Evolutionary conservation across 2,113 vertebrate genomes (phyloP).

Genomic region (Macquaria australasica): DNA sequence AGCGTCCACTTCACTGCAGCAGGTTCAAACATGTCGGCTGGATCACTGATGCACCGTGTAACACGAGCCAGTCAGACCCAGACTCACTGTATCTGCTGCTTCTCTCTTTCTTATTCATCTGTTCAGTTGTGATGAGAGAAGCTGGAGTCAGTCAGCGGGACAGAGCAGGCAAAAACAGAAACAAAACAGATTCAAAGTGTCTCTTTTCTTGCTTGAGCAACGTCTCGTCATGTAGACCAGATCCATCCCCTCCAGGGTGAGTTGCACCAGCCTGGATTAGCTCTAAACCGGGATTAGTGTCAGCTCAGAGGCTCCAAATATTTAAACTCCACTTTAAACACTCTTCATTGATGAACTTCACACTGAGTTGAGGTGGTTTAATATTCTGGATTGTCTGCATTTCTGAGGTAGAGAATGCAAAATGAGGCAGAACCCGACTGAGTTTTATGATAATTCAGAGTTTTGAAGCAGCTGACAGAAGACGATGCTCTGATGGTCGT

Average conservation of each 20-base stretch:
- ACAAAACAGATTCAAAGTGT: background rate
- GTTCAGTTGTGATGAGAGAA: background rate
- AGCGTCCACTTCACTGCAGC: constrained; percentile 1
- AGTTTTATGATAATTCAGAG: background rate
- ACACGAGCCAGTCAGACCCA: background rate
- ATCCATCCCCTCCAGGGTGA: background rate
- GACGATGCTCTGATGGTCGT: no score
- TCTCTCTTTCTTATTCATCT: background rate
- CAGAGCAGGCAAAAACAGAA: constrained; percentile 2
- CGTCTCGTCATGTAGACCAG: background rate
- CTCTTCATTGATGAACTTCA: background rate
- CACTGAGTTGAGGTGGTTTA: background rate
- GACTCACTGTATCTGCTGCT: background rate
- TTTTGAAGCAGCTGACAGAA: background rate
- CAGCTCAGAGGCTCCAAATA: background rate
- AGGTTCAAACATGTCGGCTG: constrained; percentile 26
- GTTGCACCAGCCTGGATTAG: constrained; percentile 7
- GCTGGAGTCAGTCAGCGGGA: background rate
- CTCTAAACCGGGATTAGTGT: constrained; percentile 40
- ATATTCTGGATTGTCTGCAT: background rate
- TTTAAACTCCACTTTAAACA: constrained; percentile 19
- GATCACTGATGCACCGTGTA: background rate
- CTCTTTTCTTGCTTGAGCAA: background rate
- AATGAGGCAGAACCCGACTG: background rate
- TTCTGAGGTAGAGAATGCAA: background rate